phyloP scores from a whole-genome alignment of 2,113 vertebrate species.

The Bombycilla garrulus region DNA sequence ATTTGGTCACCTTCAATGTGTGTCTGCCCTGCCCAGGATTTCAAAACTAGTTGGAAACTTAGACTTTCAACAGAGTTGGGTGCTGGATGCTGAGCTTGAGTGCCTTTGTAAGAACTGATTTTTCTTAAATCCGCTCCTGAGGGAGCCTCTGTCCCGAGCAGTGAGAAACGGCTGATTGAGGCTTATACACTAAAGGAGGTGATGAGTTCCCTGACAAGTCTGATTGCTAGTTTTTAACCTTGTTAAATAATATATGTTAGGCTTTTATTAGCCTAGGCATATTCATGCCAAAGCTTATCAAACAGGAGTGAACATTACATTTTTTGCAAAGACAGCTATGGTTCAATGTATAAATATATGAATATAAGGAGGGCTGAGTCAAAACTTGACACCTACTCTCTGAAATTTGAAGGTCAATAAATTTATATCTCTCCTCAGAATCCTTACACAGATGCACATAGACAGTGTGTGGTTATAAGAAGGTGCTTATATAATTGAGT shows the following conservation, averaged over 20 bases:
- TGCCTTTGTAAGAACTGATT: neutral
- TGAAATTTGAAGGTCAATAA: neutral
- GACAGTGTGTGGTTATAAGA: neutral
- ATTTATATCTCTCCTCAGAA: neutral
- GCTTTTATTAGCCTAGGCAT: neutral
- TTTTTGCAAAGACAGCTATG: neutral
- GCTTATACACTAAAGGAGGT: neutral
- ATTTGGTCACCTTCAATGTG: neutral
- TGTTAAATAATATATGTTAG: neutral
- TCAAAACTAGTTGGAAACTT: neutral
- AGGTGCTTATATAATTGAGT: neutral
- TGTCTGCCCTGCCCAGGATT: neutral
- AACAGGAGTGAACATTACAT: neutral
- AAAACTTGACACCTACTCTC: neutral
- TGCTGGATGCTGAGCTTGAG: neutral
- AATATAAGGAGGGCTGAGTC: neutral
- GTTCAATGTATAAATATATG: neutral
- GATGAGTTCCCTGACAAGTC: neutral
- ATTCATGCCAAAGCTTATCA: neutral
- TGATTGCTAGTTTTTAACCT: neutral
- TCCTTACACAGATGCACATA: neutral
- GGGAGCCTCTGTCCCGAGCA: neutral
- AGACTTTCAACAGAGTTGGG: neutral
- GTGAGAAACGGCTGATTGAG: neutral
- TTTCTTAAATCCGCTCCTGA: neutral